Evolutionary conservation across 2,113 vertebrate genomes (phyloP).

Genomic region (Apeltes quadracus): DNA sequence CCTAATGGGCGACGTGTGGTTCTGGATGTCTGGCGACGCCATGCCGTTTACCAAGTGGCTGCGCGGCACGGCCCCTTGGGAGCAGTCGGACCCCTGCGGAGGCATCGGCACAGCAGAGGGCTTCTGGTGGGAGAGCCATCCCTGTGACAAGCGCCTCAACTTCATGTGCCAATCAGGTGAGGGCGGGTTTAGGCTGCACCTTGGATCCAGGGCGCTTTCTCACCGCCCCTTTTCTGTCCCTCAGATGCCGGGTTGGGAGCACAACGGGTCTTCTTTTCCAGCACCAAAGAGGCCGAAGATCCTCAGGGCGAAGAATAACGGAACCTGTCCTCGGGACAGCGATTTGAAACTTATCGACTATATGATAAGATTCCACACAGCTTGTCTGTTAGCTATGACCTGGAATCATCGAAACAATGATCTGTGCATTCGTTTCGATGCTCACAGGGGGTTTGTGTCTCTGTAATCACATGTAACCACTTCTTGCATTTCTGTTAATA

Average conservation of each 20-base stretch:
- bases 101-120: neutral
- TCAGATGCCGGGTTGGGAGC: neutral
- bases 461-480: neutral
- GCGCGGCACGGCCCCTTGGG: accelerated
- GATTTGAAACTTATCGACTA: neutral
- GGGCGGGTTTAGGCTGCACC: neutral
- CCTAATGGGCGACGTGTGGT: neutral
- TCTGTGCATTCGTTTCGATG: neutral
- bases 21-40: slow-evolving; percentile 47
- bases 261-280: slow-evolving; percentile 13
- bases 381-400: neutral
- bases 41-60: slow-evolving; percentile 27
- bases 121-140: slow-evolving; percentile 14
- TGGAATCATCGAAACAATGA: neutral
- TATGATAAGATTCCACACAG: too few relatives aligned
- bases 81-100: slow-evolving; percentile 14
- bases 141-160: slow-evolving; percentile 13
- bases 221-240: neutral
- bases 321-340: neutral
- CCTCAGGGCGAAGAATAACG: neutral
- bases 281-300: neutral
- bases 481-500: neutral
- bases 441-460: neutral
- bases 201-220: neutral
- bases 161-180: slow-evolving; percentile 53